Conservation (phyloP, 2,113 vertebrate species). For the Nyctibius bracteatus region DNA sequence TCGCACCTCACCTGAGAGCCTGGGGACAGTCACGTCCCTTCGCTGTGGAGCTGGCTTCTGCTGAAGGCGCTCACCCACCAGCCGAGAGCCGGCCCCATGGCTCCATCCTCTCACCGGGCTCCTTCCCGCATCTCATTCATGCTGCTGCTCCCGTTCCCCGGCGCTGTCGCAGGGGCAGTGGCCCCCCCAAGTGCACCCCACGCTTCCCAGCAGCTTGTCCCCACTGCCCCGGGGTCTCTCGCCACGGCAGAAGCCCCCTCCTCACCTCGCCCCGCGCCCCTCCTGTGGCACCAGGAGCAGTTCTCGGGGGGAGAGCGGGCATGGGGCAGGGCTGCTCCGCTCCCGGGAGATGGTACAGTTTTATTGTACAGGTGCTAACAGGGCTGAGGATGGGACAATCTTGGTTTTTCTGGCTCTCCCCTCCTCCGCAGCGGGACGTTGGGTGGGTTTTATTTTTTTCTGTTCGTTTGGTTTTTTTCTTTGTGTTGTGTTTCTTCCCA, state of each 20-base stretch:
- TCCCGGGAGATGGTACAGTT: slow-evolving; percentile 85
- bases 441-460: background rate
- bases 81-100: background rate
- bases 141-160: background rate
- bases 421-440: slow-evolving; percentile 2
- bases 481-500: slow-evolving; percentile 75
- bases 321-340: background rate
- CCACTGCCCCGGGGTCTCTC: background rate
- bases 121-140: background rate
- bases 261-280: background rate
- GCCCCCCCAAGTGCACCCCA: background rate
- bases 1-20: background rate
- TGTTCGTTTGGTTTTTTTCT: slow-evolving; percentile 52
- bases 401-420: slow-evolving; percentile 57
- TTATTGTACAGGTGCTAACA: slow-evolving; percentile 99
- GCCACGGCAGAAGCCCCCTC: background rate
- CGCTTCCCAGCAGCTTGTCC: background rate
- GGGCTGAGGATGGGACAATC: slow-evolving; percentile 76
- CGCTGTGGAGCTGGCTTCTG: background rate
- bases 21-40: background rate
- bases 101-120: background rate
- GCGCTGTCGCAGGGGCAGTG: background rate
- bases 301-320: background rate
- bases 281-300: background rate
- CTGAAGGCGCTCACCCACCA: background rate